phyloP scores from a whole-genome alignment of 1,140 invertebrate species.

The Orussus abietinus region DNA sequence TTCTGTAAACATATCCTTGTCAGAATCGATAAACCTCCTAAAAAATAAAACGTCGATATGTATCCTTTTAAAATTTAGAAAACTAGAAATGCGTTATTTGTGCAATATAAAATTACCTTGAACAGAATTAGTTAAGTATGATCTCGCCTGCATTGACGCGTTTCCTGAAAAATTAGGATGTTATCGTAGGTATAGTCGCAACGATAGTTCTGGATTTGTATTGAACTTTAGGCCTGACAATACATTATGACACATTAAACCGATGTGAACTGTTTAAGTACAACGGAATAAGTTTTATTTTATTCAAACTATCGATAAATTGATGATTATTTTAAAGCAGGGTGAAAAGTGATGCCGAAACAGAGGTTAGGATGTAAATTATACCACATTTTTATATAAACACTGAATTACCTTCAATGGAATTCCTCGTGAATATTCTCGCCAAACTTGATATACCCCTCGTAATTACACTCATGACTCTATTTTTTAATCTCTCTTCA shows the following conservation, averaged over 20 bases:
- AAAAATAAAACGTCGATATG: constrained; percentile 10
- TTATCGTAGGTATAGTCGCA: no score
- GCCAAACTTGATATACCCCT: constrained; percentile 23
- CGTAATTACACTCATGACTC: constrained; percentile 30
- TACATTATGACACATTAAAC: background rate
- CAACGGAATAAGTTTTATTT: background rate
- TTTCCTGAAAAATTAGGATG: constrained; percentile 16
- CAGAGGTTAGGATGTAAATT: constrained; percentile 10
- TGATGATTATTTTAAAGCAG: background rate
- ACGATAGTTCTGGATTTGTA: no score
- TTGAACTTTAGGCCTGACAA: no score
- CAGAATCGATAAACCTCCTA: constrained; percentile 18
- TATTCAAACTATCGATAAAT: background rate
- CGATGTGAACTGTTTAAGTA: background rate
- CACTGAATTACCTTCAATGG: constrained; percentile 24
- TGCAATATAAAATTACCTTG: constrained; percentile 15
- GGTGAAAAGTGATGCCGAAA: constrained; percentile 7
- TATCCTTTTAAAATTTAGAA: constrained; percentile 1
- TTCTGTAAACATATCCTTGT: constrained; percentile 19
- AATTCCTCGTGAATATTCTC: constrained; percentile 20
- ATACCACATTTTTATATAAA: background rate
- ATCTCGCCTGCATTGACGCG: no score
- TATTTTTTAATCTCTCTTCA: constrained; percentile 3
- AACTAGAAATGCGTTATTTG: constrained; percentile 2
- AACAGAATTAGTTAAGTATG: background rate